A percentile compares a stretch with the other conserved stretches of the same genome.
Conservation (phyloP, 2,888 invertebrate genomes). For the Phengaris alcon region DNA sequence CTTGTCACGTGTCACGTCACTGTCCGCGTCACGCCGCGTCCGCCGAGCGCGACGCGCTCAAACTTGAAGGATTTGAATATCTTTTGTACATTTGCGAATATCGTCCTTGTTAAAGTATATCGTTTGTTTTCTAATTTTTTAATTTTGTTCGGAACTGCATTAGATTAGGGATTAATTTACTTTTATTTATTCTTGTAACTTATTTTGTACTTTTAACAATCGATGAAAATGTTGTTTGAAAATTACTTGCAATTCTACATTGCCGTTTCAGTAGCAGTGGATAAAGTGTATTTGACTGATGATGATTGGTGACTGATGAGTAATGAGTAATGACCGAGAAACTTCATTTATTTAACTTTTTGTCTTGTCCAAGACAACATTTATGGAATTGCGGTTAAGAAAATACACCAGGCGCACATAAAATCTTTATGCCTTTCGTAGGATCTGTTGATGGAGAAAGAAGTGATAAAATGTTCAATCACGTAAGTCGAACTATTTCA, state of each 20-base stretch:
- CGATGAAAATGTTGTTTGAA: too few relatives aligned
- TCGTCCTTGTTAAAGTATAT: constrained; percentile 16
- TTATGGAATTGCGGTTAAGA: background rate
- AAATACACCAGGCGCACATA: background rate
- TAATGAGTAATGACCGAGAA: background rate
- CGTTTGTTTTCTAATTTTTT: background rate
- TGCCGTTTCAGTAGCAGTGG: too few relatives aligned
- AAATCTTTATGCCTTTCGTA: background rate
- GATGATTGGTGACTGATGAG: background rate
- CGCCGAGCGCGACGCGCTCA: constrained; percentile 68
- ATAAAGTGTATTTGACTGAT: too few relatives aligned
- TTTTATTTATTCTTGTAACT: background rate
- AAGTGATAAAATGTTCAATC: background rate
- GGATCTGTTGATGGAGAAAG: background rate
- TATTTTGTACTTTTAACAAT: too few relatives aligned
- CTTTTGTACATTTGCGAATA: constrained; percentile 37
- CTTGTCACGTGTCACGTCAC: constrained; percentile 65
- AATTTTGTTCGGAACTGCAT: background rate
- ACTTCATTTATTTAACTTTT: background rate
- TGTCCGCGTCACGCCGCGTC: constrained; percentile 73
- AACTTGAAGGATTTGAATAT: constrained; percentile 60
- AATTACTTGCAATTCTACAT: too few relatives aligned
- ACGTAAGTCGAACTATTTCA: background rate
- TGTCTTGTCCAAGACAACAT: background rate
- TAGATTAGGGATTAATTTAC: background rate